A percentile compares a stretch with the other conserved stretches of the same genome.
These are phyloP conservation scores for Lepidonotus clava DNA, from an alignment of 2,888 invertebrate genomes.

Conservation along the genomic window DNA sequence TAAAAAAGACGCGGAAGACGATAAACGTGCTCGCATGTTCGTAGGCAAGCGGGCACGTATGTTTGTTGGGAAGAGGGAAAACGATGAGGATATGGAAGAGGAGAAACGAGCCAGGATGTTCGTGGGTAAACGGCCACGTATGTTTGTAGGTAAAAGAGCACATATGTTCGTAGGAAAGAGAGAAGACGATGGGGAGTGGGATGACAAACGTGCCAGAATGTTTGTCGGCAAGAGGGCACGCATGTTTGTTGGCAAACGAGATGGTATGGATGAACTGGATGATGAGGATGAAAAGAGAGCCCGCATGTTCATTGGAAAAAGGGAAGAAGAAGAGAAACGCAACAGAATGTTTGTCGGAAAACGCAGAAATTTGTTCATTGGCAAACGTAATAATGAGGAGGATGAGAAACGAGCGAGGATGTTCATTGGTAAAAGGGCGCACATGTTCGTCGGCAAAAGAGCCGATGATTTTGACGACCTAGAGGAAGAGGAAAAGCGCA, in stretches of 20 bases:
- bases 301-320: constrained; percentile 58
- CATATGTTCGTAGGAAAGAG: constrained; percentile 54
- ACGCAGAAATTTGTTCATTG: constrained; percentile 15
- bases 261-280: neutral
- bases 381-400: constrained; percentile 32
- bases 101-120: constrained; percentile 58
- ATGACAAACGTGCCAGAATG: constrained; percentile 56
- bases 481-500: constrained; percentile 55
- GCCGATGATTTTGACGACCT: constrained; percentile 34
- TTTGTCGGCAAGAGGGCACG: constrained; percentile 57
- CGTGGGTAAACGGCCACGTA: constrained; percentile 57
- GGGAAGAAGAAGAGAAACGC: constrained; percentile 53
- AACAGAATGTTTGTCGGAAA: constrained; percentile 59
- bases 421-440: constrained; percentile 59
- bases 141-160: constrained; percentile 53
- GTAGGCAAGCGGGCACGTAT: constrained; percentile 53
- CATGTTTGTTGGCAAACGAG: constrained; percentile 60
- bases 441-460: constrained; percentile 53
- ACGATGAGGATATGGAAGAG: neutral
- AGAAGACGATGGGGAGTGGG: neutral
- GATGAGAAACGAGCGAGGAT: constrained; percentile 53
- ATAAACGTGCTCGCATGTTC: constrained; percentile 58
- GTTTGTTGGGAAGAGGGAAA: constrained; percentile 59
- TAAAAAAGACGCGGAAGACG: constrained; percentile 58
- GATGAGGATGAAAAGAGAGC: constrained; percentile 26